phyloP scores from a whole-genome alignment of 2,113 vertebrate species.

The Lagopus leucura region DNA sequence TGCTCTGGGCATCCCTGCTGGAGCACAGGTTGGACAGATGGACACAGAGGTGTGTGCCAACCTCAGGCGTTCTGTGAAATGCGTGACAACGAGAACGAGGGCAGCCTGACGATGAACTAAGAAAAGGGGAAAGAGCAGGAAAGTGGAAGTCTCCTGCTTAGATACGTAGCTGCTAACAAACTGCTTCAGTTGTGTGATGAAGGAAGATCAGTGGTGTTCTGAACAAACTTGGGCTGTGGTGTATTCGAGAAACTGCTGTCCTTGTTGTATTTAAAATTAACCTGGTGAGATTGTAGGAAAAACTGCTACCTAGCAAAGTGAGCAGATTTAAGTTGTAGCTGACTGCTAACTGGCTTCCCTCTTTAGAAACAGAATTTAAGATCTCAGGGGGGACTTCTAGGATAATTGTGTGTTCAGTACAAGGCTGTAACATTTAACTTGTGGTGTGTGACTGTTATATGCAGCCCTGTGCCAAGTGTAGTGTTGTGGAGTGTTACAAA shows the following conservation, averaged over 20 bases:
- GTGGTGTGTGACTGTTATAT: neutral
- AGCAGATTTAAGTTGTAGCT: neutral
- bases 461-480: accelerated
- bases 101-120: neutral
- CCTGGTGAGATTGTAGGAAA: neutral
- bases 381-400: neutral
- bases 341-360: neutral
- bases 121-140: neutral
- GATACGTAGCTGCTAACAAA: neutral
- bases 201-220: neutral
- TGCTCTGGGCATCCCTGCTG: neutral
- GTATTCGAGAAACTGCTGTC: neutral
- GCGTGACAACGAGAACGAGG: neutral
- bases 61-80: neutral
- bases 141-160: neutral
- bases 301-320: neutral
- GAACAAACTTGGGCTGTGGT: neutral
- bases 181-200: neutral
- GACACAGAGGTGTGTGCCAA: neutral
- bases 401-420: neutral
- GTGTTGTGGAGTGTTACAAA: neutral
- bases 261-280: neutral
- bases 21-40: neutral
- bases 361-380: neutral
- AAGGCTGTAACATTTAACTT: neutral